Percentiles rank a stretch among this genome's conserved stretches.
These are phyloP conservation scores for Agrilus planipennis DNA, from an alignment of 1,140 invertebrate species.

Conservation along the genomic window DNA sequence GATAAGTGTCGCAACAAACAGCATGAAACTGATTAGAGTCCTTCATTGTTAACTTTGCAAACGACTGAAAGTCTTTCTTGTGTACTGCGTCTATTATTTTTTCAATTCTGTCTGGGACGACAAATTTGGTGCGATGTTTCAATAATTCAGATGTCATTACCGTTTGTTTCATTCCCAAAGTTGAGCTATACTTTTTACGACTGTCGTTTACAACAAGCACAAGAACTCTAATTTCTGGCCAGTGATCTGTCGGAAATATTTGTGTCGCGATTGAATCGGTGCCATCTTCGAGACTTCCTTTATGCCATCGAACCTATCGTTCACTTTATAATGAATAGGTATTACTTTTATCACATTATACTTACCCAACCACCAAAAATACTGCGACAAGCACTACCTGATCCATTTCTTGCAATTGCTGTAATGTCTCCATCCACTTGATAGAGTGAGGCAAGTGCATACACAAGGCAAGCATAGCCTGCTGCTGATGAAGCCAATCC, in stretches of 20 bases:
- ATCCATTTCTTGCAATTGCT: slow-evolving; percentile 72
- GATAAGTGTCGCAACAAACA: slow-evolving; percentile 86
- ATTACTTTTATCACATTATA: neutral
- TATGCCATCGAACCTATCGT: slow-evolving; percentile 64
- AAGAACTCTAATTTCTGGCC: slow-evolving; percentile 83
- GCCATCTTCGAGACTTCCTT: slow-evolving; percentile 55
- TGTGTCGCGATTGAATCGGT: slow-evolving; percentile 73
- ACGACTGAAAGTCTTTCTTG: slow-evolving; percentile 68
- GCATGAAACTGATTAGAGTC: slow-evolving; percentile 99
- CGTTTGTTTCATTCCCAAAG: slow-evolving; percentile 78
- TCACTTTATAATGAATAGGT: neutral
- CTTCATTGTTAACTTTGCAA: slow-evolving; percentile 91
- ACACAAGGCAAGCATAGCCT: slow-evolving; percentile 84
- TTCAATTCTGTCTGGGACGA: slow-evolving; percentile 60
- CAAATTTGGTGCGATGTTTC: slow-evolving; percentile 53
- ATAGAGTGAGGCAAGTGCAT: slow-evolving; percentile 64
- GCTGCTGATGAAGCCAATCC: slow-evolving; percentile 96
- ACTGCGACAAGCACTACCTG: slow-evolving; percentile 94
- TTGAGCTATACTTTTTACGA: slow-evolving; percentile 80
- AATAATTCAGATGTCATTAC: slow-evolving; percentile 77
- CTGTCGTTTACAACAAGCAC: slow-evolving; percentile 83
- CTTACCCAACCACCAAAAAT: slow-evolving; percentile 84
- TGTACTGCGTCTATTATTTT: slow-evolving; percentile 64
- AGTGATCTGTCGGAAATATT: slow-evolving; percentile 62
- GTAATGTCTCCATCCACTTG: slow-evolving; percentile 72